These are phyloP conservation scores for Diaperis boleti DNA, from an alignment of 2,888 invertebrate species.

Conservation along the genomic window DNA sequence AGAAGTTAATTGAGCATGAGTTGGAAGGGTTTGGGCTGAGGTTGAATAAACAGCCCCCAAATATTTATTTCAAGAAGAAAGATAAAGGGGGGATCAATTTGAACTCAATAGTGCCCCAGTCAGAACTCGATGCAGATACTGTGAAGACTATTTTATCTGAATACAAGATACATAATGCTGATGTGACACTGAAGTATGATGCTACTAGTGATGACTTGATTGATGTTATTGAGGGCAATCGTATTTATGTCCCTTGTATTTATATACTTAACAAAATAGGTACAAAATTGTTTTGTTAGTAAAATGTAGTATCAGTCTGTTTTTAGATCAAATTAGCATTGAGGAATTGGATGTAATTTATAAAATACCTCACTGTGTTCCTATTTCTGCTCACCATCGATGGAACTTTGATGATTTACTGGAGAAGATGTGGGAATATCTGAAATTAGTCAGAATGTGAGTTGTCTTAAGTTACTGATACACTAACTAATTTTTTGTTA, in stretches of 20 bases:
- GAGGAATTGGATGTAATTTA: conserved; percentile 98
- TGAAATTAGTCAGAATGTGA: conserved; percentile 92
- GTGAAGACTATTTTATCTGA: conserved; percentile 97
- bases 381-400: conserved; percentile 98
- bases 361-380: conserved; percentile 99
- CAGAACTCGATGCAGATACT: conserved; percentile 93
- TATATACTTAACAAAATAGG: conserved; percentile 99
- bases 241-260: conserved; percentile 98
- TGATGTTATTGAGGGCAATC: conserved; percentile 98
- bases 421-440: conserved; percentile 99
- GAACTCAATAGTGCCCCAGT: conserved; percentile 89
- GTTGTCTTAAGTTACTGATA: too few relatives aligned
- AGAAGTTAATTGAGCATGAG: conserved; percentile 95
- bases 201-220: conserved; percentile 98
- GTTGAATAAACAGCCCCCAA: conserved; percentile 96
- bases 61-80: conserved; percentile 95
- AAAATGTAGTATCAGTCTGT: conserved; percentile 20
- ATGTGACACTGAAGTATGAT: conserved; percentile 93
- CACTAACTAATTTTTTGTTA: too few relatives aligned
- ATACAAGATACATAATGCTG: conserved; percentile 99
- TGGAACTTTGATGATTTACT: conserved; percentile 99
- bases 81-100: conserved; percentile 99
- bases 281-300: conserved; percentile 54
- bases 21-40: conserved; percentile 98
- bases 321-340: conserved; percentile 91